phyloP scores from a whole-genome alignment of 2,113 vertebrate genomes.

The Madoqua kirkii region DNA sequence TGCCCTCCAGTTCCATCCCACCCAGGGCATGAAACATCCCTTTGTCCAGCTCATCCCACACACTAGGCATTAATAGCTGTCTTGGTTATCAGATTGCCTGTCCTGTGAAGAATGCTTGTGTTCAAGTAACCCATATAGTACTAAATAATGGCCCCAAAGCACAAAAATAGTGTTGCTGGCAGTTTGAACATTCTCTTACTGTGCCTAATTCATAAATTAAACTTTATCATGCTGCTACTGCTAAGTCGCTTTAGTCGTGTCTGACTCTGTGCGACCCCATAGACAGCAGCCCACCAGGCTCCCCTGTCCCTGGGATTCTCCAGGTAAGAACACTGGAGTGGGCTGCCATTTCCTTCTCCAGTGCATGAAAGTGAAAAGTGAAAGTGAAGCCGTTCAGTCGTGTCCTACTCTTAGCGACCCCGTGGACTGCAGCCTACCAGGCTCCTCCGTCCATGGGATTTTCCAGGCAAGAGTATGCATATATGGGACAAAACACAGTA shows the following conservation, averaged over 20 bases:
- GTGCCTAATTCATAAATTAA: background rate
- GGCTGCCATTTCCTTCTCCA: no score
- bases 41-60: background rate
- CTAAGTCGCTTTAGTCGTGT: no score
- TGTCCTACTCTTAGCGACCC: no score
- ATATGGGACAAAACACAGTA: background rate
- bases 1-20: background rate
- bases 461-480: background rate
- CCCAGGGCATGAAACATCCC: background rate
- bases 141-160: background rate
- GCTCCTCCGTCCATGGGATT: no score
- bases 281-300: no score
- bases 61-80: background rate
- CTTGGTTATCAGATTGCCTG: background rate
- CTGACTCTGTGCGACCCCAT: rapidly evolving
- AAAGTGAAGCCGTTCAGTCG: no score
- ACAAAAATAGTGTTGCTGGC: background rate
- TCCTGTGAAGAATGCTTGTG: background rate
- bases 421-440: no score
- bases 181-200: background rate
- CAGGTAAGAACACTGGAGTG: no score
- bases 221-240: background rate
- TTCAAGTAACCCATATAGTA: background rate
- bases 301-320: no score
- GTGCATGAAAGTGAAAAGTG: no score